Evolutionary conservation across 2,888 invertebrate genomes (phyloP).

Genomic region (Sepioteuthis lessoniana): DNA sequence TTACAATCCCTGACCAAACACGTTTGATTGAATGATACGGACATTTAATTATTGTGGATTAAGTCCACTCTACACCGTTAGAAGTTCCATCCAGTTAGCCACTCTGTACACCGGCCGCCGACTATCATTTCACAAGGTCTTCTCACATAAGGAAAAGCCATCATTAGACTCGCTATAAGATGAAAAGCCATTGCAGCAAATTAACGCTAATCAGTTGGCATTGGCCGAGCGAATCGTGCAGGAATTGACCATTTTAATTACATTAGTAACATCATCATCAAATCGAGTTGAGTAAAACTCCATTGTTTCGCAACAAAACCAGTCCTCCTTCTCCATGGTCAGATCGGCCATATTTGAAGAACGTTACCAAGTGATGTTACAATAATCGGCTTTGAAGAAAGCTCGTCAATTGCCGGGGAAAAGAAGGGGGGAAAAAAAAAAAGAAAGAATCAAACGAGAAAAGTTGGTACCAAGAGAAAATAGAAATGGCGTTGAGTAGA

Average conservation of each 20-base stretch:
- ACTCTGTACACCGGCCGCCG: background rate
- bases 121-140: conserved; percentile 6
- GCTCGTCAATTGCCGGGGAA: background rate
- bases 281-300: conserved; percentile 33
- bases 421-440: background rate
- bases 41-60: conserved; percentile 33
- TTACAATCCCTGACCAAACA: conserved; percentile 4
- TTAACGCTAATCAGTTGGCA: conserved; percentile 23
- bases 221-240: background rate
- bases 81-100: background rate
- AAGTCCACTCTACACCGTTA: background rate
- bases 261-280: conserved; percentile 33
- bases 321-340: background rate
- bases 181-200: background rate
- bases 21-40: conserved; percentile 33
- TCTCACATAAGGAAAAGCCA: conserved; percentile 9
- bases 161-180: background rate
- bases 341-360: background rate
- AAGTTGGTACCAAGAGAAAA: background rate
- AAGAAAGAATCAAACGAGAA: background rate
- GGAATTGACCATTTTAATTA: conserved; percentile 15
- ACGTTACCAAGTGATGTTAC: background rate
- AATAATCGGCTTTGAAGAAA: background rate
- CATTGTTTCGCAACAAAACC: conserved; percentile 33
- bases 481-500: background rate